Evolutionary conservation across 2,888 invertebrate species (phyloP).

Genomic region (Sarcophaga carnaria): DNA sequence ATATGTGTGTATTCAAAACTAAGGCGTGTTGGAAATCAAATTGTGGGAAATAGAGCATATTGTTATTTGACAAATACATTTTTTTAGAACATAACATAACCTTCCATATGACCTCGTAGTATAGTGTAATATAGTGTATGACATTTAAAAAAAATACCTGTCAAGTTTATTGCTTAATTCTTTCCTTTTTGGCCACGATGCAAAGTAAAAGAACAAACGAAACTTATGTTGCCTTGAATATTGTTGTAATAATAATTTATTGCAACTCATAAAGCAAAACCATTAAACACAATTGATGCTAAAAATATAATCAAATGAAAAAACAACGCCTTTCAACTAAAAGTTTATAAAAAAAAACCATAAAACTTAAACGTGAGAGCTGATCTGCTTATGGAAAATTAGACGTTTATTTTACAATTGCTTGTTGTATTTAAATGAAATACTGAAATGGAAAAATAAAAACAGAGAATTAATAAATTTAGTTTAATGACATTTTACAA

Average conservation of each 20-base stretch:
- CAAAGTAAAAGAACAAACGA: conserved; percentile 35
- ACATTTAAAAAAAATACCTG: not conserved
- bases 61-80: not conserved
- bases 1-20: no score
- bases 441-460: conserved; percentile 33
- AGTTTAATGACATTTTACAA: conserved; percentile 65
- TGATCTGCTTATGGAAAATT: conserved; percentile 13
- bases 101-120: conserved; percentile 19
- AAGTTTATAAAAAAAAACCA: conserved; percentile 1
- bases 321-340: conserved; percentile 47
- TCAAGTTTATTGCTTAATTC: conserved; percentile 25
- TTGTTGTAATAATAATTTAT: conserved; percentile 27
- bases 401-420: conserved; percentile 38
- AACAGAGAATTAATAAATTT: conserved; percentile 30
- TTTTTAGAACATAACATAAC: not conserved
- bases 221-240: conserved; percentile 17
- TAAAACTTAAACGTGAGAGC: conserved; percentile 33
- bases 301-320: conserved; percentile 10
- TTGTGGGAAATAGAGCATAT: not conserved
- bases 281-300: conserved; percentile 20
- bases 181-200: not conserved
- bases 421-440: conserved; percentile 17
- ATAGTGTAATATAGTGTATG: not conserved
- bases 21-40: no score
- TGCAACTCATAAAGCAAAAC: conserved; percentile 26